Evolutionary conservation across 2,113 vertebrate genomes (phyloP).

Genomic region (Dendrocopos noguchii): DNA sequence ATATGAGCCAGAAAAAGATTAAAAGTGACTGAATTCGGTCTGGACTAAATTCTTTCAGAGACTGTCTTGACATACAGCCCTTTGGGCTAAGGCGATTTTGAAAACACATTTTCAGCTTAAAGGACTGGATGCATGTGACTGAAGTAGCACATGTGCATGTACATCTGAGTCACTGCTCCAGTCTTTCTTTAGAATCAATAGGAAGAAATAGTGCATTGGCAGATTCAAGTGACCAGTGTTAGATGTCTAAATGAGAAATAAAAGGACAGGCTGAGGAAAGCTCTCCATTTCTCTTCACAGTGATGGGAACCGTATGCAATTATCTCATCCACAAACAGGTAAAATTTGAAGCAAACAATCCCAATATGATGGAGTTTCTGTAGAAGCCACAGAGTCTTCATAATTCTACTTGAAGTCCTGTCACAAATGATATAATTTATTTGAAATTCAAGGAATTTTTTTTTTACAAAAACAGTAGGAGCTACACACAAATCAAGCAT

Average conservation of each 20-base stretch:
- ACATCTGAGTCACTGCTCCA: not conserved
- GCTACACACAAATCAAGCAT: rapidly evolving
- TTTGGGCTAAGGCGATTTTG: not conserved
- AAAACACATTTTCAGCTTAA: not conserved
- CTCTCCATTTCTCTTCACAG: not conserved
- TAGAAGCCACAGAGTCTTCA: not conserved
- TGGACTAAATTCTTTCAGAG: not conserved
- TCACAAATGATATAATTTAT: not conserved
- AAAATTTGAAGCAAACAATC: not conserved
- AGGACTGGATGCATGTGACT: not conserved
- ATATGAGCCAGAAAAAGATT: not conserved
- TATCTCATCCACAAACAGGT: not conserved
- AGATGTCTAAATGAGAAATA: not conserved
- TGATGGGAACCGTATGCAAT: not conserved
- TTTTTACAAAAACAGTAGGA: not conserved
- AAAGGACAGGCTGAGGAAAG: not conserved
- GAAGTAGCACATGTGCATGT: not conserved
- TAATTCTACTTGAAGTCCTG: not conserved
- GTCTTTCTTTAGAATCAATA: not conserved
- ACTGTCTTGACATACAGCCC: not conserved
- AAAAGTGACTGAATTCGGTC: not conserved
- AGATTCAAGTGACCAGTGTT: not conserved
- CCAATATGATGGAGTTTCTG: rapidly evolving
- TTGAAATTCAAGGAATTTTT: not conserved
- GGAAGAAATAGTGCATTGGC: not conserved